Percentiles rank a stretch among this genome's conserved stretches.
phyloP scores from a whole-genome alignment of 1,140 invertebrate species.

The Scaptomyza hsui region DNA sequence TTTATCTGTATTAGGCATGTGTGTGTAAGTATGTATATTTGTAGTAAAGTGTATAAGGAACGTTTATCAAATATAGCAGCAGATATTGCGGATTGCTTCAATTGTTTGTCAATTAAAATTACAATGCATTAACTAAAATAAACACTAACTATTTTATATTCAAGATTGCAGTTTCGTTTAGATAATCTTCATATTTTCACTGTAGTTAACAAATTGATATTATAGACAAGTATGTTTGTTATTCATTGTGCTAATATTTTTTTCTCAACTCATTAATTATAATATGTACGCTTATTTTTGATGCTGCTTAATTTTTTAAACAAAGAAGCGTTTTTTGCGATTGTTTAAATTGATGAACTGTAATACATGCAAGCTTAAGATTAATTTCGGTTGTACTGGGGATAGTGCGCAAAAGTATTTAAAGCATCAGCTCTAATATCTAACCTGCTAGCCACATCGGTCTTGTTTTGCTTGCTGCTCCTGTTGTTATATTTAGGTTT shows the following conservation, averaged over 20 bases:
- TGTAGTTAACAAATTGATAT: no score
- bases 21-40: background rate
- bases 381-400: constrained; percentile 29
- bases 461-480: background rate
- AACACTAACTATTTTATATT: constrained; percentile 1
- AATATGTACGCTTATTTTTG: constrained; percentile 64
- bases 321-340: constrained; percentile 66
- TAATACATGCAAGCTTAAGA: constrained; percentile 16
- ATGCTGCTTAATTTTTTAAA: constrained; percentile 71
- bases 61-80: constrained; percentile 76
- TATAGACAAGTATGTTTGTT: constrained; percentile 26
- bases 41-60: constrained; percentile 63
- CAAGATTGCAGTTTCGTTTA: constrained; percentile 48
- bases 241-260: constrained; percentile 19
- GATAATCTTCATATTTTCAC: constrained; percentile 23
- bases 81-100: constrained; percentile 61
- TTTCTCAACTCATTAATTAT: constrained; percentile 26
- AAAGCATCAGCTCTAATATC: constrained; percentile 37
- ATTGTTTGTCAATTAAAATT: constrained; percentile 11
- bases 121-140: constrained; percentile 11
- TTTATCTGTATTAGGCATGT: constrained; percentile 17
- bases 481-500: background rate
- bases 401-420: constrained; percentile 12
- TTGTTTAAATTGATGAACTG: constrained; percentile 31
- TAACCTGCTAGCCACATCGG: constrained; percentile 17